Evolutionary conservation across 2,888 invertebrate species (phyloP).

Genomic region (Ophion slaviceki): DNA sequence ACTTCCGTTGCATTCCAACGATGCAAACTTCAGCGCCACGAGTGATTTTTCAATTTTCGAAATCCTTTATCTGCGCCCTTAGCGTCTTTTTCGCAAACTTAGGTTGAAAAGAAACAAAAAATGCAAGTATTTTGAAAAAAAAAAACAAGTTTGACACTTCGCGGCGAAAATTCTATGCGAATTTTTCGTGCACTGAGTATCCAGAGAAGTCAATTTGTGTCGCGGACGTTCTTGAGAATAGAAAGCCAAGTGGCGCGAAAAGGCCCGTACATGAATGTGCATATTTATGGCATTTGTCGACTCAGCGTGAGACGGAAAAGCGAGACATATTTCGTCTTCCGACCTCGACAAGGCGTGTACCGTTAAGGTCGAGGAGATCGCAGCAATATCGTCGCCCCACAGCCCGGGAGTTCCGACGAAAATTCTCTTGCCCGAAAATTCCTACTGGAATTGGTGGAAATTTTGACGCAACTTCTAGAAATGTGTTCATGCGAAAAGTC

Average conservation of each 20-base stretch:
- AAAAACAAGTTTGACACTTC: too few relatives aligned
- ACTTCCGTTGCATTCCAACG: too few relatives aligned
- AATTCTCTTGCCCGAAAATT: conserved; percentile 11
- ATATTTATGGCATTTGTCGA: conserved; percentile 22
- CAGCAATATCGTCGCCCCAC: background rate
- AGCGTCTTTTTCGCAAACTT: too few relatives aligned
- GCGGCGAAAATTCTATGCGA: too few relatives aligned
- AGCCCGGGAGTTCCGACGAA: conserved; percentile 1
- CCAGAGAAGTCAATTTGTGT: too few relatives aligned
- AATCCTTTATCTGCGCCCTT: too few relatives aligned
- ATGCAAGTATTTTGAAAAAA: too few relatives aligned
- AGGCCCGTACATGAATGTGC: background rate
- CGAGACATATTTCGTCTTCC: conserved; percentile 35
- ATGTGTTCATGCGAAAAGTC: background rate
- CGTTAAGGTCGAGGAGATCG: conserved; percentile 52
- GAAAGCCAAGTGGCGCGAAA: background rate
- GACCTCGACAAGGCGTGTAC: conserved; percentile 57
- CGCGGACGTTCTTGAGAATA: too few relatives aligned
- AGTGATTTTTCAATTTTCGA: too few relatives aligned
- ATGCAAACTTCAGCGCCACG: too few relatives aligned
- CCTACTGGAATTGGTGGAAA: conserved; percentile 15
- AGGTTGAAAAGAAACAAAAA: too few relatives aligned
- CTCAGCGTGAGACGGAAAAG: conserved; percentile 42
- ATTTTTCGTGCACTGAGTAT: too few relatives aligned
- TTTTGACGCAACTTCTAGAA: conserved; percentile 9